Conservation (phyloP, 2,797 vertebrate genomes). For the Rhabdomys pumilio region DNA sequence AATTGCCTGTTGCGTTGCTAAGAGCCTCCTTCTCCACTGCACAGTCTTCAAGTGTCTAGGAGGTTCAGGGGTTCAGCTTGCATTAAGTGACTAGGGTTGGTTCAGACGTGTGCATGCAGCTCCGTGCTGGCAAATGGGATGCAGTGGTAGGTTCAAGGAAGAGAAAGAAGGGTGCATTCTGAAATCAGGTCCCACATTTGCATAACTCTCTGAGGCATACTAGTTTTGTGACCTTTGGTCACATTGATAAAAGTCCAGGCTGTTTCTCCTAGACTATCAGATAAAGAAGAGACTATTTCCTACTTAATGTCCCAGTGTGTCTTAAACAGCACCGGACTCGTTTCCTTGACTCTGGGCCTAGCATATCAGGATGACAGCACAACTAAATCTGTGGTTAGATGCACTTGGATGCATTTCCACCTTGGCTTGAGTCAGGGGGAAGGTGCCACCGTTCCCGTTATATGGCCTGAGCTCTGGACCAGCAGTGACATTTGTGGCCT, state of each 20-base stretch:
- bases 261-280: background rate
- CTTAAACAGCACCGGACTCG: background rate
- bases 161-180: background rate
- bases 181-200: background rate
- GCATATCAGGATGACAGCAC: background rate
- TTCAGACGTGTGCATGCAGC: background rate
- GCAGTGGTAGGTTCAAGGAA: background rate
- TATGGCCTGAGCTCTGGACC: background rate
- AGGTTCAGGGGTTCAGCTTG: background rate
- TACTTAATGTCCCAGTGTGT: background rate
- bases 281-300: background rate
- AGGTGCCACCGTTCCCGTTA: background rate
- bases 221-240: slow-evolving; percentile 24
- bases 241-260: background rate
- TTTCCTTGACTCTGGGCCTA: background rate
- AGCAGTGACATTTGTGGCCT: background rate
- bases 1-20: background rate
- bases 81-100: background rate
- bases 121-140: background rate
- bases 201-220: background rate
- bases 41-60: background rate
- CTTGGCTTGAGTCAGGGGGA: background rate
- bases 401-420: too few species aligned
- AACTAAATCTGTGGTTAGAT: background rate
- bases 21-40: background rate